Evolutionary conservation across 1,140 invertebrate genomes (phyloP).

Genomic region (Drosophila gunungcola): DNA sequence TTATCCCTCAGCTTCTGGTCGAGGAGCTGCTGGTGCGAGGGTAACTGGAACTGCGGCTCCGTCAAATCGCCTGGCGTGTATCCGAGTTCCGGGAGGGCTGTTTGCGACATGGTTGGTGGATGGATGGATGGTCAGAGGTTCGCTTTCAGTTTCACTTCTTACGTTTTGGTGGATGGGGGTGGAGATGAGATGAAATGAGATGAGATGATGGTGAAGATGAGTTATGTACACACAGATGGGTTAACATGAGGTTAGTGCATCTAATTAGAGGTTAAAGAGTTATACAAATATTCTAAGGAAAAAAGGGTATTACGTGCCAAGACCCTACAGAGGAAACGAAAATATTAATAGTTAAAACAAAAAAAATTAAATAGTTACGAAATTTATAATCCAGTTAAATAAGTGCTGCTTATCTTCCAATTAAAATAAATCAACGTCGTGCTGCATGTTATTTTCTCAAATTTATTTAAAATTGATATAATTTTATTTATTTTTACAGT

Average conservation of each 20-base stretch:
- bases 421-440: no score
- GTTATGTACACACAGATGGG: constrained; percentile 4
- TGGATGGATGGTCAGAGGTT: constrained; percentile 23
- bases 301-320: no score
- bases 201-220: constrained; percentile 1
- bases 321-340: no score
- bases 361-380: no score
- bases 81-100: constrained; percentile 62
- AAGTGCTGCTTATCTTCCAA: no score
- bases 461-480: no score
- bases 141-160: constrained; percentile 20
- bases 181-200: constrained; percentile 12
- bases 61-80: constrained; percentile 87
- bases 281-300: no score
- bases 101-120: constrained; percentile 64
- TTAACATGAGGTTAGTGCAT: neutral
- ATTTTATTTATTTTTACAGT: no score
- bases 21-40: constrained; percentile 85
- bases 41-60: constrained; percentile 85
- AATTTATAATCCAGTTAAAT: no score
- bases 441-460: no score
- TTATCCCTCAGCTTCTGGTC: constrained; percentile 72
- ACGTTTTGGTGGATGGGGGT: neutral
- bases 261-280: no score
- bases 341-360: no score